These are phyloP conservation scores for Theristicus caerulescens DNA, from an alignment of 2,113 vertebrate species.

Conservation along the genomic window DNA sequence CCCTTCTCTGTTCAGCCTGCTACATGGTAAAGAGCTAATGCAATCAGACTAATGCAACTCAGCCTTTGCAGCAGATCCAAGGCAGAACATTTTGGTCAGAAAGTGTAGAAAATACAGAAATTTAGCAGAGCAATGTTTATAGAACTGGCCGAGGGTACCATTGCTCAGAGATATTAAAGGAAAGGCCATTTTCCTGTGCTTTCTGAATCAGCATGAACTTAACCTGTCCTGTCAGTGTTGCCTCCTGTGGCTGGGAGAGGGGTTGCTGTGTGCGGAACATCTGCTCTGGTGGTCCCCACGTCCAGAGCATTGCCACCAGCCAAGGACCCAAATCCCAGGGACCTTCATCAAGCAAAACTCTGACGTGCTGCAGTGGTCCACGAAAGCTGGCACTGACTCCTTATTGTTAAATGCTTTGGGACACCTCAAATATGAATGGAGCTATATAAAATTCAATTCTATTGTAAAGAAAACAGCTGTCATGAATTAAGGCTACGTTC, in stretches of 20 bases:
- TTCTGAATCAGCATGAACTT: neutral
- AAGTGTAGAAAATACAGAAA: neutral
- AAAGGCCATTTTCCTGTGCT: neutral
- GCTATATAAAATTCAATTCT: slow-evolving; percentile 15
- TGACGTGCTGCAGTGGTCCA: neutral
- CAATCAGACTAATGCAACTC: neutral
- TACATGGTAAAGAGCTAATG: neutral
- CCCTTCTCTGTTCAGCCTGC: neutral
- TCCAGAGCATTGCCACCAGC: neutral
- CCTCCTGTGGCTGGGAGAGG: neutral
- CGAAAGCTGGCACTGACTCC: neutral
- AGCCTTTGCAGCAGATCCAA: neutral
- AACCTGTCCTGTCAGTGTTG: neutral
- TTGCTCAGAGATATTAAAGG: neutral
- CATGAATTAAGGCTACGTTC: neutral
- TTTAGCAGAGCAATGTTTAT: neutral
- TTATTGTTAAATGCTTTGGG: slow-evolving; percentile 45
- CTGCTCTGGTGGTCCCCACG: neutral
- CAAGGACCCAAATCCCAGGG: neutral
- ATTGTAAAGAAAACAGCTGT: slow-evolving; percentile 67
- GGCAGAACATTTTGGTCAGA: neutral
- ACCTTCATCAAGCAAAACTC: neutral
- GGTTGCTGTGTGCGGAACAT: neutral
- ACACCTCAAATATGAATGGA: slow-evolving; percentile 51
- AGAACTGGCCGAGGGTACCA: neutral